Conservation (phyloP, 2,888 invertebrate genomes). For the Tupiocoris notatus region DNA sequence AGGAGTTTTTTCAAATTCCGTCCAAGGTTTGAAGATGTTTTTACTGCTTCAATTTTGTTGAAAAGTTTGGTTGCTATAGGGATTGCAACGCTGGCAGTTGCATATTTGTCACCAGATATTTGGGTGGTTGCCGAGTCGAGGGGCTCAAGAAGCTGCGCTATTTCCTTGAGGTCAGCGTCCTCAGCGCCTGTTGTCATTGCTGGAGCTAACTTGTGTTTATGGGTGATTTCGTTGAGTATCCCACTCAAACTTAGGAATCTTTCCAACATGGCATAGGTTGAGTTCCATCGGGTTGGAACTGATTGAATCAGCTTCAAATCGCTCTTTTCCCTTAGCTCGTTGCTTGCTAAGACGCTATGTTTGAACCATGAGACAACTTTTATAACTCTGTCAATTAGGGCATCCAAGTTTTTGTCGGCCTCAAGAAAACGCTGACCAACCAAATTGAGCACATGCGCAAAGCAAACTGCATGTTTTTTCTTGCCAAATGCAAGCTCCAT, state of each 20-base stretch:
- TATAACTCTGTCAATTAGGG: not conserved
- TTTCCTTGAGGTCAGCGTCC: not conserved
- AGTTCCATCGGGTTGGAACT: not conserved
- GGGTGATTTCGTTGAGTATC: not conserved
- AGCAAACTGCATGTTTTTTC: not conserved
- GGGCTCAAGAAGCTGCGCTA: too few relatives aligned
- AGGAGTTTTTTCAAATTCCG: not conserved
- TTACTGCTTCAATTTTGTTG: not conserved
- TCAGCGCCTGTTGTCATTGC: not conserved
- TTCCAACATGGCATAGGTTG: not conserved
- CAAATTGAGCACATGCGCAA: not conserved
- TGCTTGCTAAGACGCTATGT: not conserved
- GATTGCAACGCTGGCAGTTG: not conserved
- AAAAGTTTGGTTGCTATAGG: not conserved
- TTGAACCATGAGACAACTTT: not conserved
- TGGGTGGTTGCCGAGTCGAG: constrained; percentile 2
- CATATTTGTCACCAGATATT: not conserved
- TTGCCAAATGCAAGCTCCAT: not conserved
- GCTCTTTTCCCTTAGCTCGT: not conserved
- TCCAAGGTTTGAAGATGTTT: not conserved
- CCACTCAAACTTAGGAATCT: not conserved
- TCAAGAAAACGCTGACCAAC: not conserved
- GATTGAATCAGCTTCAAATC: not conserved
- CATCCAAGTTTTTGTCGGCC: not conserved
- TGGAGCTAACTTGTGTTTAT: too few relatives aligned